phyloP scores from a whole-genome alignment of 1,140 invertebrate species.

The Coenobita brevimanus region DNA sequence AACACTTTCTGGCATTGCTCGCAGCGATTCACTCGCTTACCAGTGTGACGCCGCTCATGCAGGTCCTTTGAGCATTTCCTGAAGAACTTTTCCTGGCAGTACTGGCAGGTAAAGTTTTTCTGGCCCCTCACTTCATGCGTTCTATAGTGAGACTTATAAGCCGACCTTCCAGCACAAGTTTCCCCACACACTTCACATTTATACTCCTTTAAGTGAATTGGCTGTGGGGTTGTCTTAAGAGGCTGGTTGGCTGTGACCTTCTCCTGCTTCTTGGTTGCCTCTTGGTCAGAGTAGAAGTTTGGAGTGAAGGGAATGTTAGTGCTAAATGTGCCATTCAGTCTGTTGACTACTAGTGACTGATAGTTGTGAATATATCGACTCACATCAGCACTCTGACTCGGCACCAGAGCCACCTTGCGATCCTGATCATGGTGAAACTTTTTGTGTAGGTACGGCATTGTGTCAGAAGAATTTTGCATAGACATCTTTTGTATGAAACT shows the following conservation, averaged over 20 bases:
- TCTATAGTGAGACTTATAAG: conserved; percentile 15
- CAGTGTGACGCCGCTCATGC: conserved; percentile 21
- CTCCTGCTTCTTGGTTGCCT: not conserved
- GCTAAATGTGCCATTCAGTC: conserved; percentile 40
- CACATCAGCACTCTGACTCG: conserved; percentile 39
- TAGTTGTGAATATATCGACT: conserved; percentile 44
- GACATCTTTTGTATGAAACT: not conserved
- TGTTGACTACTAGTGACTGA: conserved; percentile 53
- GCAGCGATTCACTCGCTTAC: conserved; percentile 23
- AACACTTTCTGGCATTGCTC: conserved; percentile 31
- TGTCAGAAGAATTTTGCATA: not conserved
- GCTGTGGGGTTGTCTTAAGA: not conserved
- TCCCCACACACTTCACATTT: conserved; percentile 34
- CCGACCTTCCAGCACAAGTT: not conserved
- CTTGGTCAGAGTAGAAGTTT: not conserved
- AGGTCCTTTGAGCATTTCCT: conserved; percentile 43
- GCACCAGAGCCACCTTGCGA: conserved; percentile 4
- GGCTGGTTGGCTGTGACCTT: not conserved
- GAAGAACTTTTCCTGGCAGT: conserved; percentile 13
- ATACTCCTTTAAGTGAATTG: conserved; percentile 25
- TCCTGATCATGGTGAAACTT: conserved; percentile 59
- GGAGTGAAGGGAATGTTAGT: conserved; percentile 1
- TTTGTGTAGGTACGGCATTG: conserved; percentile 49
- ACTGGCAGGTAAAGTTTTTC: conserved; percentile 38
- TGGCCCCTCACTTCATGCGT: conserved; percentile 35